These are phyloP conservation scores for Psittacara wagleri DNA, from an alignment of 2,113 vertebrate species.

Conservation along the genomic window DNA sequence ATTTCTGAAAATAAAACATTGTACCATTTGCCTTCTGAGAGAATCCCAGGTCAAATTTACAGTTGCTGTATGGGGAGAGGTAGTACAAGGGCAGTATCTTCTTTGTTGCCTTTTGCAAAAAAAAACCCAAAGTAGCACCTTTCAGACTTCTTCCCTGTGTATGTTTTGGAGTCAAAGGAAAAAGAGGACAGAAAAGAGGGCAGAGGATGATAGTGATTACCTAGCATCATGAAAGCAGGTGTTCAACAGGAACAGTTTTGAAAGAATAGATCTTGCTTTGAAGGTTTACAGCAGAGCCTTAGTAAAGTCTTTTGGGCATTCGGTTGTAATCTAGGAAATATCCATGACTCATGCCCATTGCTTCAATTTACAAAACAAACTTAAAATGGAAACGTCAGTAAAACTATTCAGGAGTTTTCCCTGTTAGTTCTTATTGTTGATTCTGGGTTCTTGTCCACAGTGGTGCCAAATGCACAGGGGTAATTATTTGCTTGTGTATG, in stretches of 20 bases:
- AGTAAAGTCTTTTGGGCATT: background rate
- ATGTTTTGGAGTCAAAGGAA: background rate
- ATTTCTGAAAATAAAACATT: background rate
- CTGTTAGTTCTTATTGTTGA: background rate
- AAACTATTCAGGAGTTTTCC: background rate
- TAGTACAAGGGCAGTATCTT: background rate
- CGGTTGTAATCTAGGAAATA: background rate
- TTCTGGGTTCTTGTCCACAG: background rate
- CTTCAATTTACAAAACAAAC: background rate
- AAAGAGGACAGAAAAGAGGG: background rate
- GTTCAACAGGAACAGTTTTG: background rate
- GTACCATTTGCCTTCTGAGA: background rate
- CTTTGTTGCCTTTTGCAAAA: background rate
- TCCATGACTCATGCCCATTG: background rate
- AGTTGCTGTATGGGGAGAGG: background rate
- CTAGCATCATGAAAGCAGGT: background rate
- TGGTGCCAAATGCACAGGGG: background rate
- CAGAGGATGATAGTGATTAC: background rate
- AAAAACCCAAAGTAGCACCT: background rate
- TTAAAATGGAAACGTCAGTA: background rate
- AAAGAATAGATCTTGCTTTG: background rate
- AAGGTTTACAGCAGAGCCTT: background rate
- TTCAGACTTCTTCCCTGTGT: background rate
- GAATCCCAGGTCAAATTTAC: background rate
- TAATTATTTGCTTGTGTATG: background rate